Percentiles rank a stretch among this genome's conserved stretches.
Conservation (phyloP, 2,797 vertebrate genomes). For the Spinibarbus caldwelli region DNA sequence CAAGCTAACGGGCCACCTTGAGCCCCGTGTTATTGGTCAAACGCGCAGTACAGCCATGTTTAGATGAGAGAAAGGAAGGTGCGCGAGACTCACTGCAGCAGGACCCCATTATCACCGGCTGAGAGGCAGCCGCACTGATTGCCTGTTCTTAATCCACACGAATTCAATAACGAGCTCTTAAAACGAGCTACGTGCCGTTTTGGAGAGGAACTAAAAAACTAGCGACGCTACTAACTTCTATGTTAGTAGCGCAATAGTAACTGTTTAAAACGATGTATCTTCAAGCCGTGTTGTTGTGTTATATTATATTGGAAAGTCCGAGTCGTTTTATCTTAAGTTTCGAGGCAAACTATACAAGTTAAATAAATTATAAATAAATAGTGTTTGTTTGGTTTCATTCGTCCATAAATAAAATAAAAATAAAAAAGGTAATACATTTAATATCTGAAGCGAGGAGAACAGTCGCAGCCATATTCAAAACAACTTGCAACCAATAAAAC, state of each 20-base stretch:
- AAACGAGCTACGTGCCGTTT: background rate
- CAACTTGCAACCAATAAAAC: background rate
- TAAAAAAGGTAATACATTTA: background rate
- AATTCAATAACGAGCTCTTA: background rate
- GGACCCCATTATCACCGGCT: conserved; percentile 71
- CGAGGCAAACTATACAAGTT: background rate
- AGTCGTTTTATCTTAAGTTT: background rate
- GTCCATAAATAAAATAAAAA: too few relatives aligned
- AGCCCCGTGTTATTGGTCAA: conserved; percentile 50
- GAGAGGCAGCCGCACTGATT: conserved; percentile 66
- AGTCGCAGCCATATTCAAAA: background rate
- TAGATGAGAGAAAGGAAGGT: conserved; percentile 57
- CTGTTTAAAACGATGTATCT: background rate
- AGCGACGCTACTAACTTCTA: background rate
- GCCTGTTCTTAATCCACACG: conserved; percentile 70
- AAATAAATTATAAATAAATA: background rate
- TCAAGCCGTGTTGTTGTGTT: background rate
- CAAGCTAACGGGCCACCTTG: conserved; percentile 8
- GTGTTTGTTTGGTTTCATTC: background rate
- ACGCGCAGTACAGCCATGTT: conserved; percentile 69
- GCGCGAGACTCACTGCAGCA: conserved; percentile 54
- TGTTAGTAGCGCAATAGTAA: background rate
- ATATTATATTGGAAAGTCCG: background rate
- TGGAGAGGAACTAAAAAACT: background rate
- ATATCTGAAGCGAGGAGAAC: background rate